These are phyloP conservation scores for Rhyacichthys aspro DNA, from an alignment of 2,797 vertebrate genomes.

Conservation along the genomic window DNA sequence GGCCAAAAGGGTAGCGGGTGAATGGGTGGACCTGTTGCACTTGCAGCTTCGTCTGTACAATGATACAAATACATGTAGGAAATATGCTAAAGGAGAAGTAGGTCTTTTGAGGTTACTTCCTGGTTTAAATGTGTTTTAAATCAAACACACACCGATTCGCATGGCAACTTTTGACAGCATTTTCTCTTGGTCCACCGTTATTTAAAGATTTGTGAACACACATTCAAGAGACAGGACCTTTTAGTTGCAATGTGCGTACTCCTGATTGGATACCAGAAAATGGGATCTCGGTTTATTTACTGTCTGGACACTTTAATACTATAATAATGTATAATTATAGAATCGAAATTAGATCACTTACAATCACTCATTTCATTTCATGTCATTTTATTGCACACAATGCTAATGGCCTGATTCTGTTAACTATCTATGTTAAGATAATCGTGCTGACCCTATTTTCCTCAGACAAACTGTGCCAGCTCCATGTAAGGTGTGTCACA, in stretches of 20 bases:
- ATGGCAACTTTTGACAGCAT: too few relatives aligned
- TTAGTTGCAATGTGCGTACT: too few relatives aligned
- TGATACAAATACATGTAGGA: conserved; percentile 11
- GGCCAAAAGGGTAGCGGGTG: conserved; percentile 7
- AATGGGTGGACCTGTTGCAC: conserved; percentile 37
- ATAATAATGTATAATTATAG: too few relatives aligned
- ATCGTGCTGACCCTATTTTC: conserved; percentile 50
- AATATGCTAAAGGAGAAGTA: not conserved
- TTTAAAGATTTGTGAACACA: too few relatives aligned
- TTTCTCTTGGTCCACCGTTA: too few relatives aligned
- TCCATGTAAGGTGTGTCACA: conserved; percentile 61
- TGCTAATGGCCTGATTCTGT: not conserved
- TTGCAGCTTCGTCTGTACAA: conserved; percentile 73
- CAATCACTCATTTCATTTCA: too few relatives aligned
- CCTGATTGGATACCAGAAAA: too few relatives aligned
- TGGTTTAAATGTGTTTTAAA: not conserved
- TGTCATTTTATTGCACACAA: not conserved
- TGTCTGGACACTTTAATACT: too few relatives aligned
- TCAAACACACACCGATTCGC: too few relatives aligned
- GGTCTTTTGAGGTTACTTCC: not conserved
- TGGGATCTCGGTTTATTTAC: too few relatives aligned
- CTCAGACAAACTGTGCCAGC: conserved; percentile 61
- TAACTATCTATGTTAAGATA: conserved; percentile 5
- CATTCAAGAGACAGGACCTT: too few relatives aligned
- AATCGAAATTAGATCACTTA: too few relatives aligned